Evolutionary conservation across 2,797 vertebrate species (phyloP), one percentile per base, ranked within the genome.

Genomic region (Tarsius wallacei): DNA sequence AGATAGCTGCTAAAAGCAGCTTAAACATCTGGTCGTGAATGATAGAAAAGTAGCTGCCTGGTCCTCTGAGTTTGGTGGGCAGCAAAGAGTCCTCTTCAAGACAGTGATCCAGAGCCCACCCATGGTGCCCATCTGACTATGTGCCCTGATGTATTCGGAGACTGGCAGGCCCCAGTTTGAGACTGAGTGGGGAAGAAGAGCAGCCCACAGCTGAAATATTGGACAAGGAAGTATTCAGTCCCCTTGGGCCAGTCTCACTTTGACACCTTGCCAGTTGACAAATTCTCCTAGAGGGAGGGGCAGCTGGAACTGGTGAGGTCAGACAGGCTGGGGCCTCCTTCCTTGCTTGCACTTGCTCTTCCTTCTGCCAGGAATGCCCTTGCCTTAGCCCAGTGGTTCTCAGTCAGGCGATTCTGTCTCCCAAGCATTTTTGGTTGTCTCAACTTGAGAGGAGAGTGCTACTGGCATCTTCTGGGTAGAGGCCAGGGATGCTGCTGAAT

Each of bases 1-100:
- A 77, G 36, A 81, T 33, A 93, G 26, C n/a, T 92, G 51, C 70
- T 81, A 71, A 90, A 90, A 82, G 53, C 73, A 85, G 59, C 36
- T 57, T 71, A 94, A 74, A 77, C 42, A 55, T 91, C 63, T 74
- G 53, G 21, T 82, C 78, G 85, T 76, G 12, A 53, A 36, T 61
- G 63, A 71, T 55, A 82, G 63, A 53, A 66, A 66, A 83, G 80
- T n/a, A 26, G 24, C 33, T 73, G 49, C 26, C n/a, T 61, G 68
- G 47, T 61, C 26, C 57, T 76, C 33, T 68, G 51, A 80, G 47
- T 76, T 77, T 57, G 53, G 17, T 70, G 61, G 61, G 31, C 31
- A 85, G 78, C 53, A 70, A 84, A 2, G 28, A 12, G 22, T 86
- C 11, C 28, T 81, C 13, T 87, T 66, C 55, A 82, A 63, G 61